phyloP scores from a whole-genome alignment of 1,140 invertebrate species.

The Aphelenchoides besseyi region DNA sequence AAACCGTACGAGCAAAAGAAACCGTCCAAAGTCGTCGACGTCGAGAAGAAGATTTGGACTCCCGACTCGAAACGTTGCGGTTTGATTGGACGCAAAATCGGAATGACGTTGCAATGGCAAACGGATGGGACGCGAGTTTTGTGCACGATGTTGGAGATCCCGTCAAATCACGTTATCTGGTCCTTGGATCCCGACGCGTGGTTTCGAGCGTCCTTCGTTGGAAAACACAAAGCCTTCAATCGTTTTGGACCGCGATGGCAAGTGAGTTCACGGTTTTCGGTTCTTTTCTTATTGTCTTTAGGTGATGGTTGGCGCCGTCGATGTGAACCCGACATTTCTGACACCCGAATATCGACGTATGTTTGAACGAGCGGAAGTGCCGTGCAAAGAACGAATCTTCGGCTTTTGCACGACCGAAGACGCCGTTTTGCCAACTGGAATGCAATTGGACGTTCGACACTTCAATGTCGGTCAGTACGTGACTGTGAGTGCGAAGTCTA shows the following conservation, averaged over 20 bases:
- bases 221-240: constrained; percentile 58
- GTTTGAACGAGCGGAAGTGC: constrained; percentile 79
- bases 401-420: constrained; percentile 82
- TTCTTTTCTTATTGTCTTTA: constrained; percentile 35
- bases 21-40: constrained; percentile 16
- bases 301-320: constrained; percentile 57
- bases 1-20: neutral
- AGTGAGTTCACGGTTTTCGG: constrained; percentile 22
- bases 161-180: constrained; percentile 54
- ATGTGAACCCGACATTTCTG: constrained; percentile 66
- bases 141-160: constrained; percentile 56
- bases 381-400: constrained; percentile 79
- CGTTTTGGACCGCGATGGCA: constrained; percentile 53
- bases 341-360: constrained; percentile 83
- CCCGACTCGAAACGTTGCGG: constrained; percentile 70
- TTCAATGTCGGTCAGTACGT: constrained; percentile 85
- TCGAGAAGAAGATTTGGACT: constrained; percentile 3
- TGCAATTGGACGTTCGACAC: constrained; percentile 80
- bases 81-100: constrained; percentile 86
- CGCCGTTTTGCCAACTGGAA: constrained; percentile 79
- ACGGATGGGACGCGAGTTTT: constrained; percentile 53
- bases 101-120: constrained; percentile 82
- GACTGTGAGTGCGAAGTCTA: constrained; percentile 85
- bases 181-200: constrained; percentile 54
- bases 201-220: constrained; percentile 41